These are phyloP conservation scores for Drosophila nigromelanica DNA, from an alignment of 1,140 invertebrate species.

Conservation along the genomic window DNA sequence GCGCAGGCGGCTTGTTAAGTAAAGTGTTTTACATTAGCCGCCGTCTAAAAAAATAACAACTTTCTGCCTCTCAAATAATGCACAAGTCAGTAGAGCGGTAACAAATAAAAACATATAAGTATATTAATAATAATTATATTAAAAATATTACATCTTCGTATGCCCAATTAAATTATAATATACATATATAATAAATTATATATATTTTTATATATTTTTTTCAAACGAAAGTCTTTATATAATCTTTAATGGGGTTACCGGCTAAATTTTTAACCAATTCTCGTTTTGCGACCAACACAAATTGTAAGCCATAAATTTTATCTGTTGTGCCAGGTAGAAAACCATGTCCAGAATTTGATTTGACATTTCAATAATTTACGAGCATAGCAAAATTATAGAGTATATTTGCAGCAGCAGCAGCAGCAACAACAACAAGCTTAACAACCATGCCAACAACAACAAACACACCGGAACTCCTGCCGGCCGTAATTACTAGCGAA, in stretches of 20 bases:
- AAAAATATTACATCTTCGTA: too few relatives aligned
- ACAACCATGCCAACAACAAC: not conserved
- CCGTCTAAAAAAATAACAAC: constrained; percentile 13
- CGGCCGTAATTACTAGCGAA: constrained; percentile 64
- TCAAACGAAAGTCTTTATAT: not conserved
- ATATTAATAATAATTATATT: too few relatives aligned
- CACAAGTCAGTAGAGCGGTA: too few relatives aligned
- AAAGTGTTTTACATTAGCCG: constrained; percentile 69
- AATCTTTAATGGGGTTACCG: not conserved
- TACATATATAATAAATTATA: not conserved
- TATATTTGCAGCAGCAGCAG: constrained; percentile 23
- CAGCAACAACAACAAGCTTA: not conserved
- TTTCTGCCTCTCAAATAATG: constrained; percentile 30
- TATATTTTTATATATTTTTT: too few relatives aligned
- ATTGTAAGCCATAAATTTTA: constrained; percentile 61
- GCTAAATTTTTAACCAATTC: not conserved
- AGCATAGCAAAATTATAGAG: constrained; percentile 67
- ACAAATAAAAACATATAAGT: too few relatives aligned
- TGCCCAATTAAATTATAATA: too few relatives aligned
- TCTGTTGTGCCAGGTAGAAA: constrained; percentile 40
- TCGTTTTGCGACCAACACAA: constrained; percentile 40
- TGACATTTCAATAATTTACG: constrained; percentile 78
- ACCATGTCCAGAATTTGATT: constrained; percentile 69
- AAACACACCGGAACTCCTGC: constrained; percentile 68
- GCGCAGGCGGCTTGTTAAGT: constrained; percentile 53